Percentiles rank a stretch among this genome's conserved stretches.
Conservation (phyloP, 2,797 vertebrate species). For the Carapus acus region DNA sequence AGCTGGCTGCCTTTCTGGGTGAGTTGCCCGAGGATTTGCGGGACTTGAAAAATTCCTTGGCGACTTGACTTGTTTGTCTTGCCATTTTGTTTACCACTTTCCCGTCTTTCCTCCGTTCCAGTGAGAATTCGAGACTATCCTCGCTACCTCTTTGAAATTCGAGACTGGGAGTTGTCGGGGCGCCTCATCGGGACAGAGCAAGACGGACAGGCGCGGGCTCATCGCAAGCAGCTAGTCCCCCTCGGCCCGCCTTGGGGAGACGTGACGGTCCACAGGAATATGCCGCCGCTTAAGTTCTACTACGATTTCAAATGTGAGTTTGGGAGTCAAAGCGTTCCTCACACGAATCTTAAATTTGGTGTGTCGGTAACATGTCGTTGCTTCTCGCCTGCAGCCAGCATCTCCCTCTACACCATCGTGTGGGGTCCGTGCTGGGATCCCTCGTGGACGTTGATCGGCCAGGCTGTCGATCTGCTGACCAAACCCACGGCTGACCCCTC, state of each 20-base stretch:
- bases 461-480: constrained; percentile 92
- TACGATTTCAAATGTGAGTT: constrained; percentile 92
- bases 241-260: constrained; percentile 90
- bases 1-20: constrained; percentile 84
- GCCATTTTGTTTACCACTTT: not conserved
- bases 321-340: too few species aligned
- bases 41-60: not conserved
- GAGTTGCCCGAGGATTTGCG: constrained; percentile 39
- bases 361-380: too few species aligned
- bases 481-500: constrained; percentile 92
- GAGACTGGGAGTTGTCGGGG: constrained; percentile 87
- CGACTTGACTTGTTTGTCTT: not conserved
- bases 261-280: constrained; percentile 84
- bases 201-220: constrained; percentile 82
- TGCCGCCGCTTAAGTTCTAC: constrained; percentile 96
- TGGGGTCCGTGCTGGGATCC: constrained; percentile 99
- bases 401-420: constrained; percentile 91
- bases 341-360: too few species aligned
- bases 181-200: constrained; percentile 89
- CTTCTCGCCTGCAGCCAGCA: constrained; percentile 73
- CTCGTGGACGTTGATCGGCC: constrained; percentile 94
- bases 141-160: constrained; percentile 96
- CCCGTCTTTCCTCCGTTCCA: constrained; percentile 45
- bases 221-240: constrained; percentile 77
- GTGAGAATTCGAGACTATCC: constrained; percentile 97